These are phyloP conservation scores for Anableps anableps DNA, from an alignment of 2,797 vertebrate species.

Conservation along the genomic window DNA sequence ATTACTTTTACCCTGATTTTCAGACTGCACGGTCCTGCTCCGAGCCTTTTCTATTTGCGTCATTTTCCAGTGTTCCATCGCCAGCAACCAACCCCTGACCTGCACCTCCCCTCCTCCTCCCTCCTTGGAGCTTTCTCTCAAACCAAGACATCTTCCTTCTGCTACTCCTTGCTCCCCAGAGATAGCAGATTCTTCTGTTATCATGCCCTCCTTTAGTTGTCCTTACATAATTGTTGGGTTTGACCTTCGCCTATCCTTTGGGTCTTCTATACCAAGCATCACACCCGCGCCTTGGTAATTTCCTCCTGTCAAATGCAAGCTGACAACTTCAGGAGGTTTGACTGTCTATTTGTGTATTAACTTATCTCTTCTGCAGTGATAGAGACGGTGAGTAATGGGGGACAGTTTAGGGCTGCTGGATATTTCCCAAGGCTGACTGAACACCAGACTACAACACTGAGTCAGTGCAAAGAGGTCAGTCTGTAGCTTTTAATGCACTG, in stretches of 20 bases:
- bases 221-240: constrained; percentile 29
- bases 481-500: constrained; percentile 6
- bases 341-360: constrained; percentile 27
- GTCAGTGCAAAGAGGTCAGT: constrained; percentile 14
- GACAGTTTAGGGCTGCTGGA: constrained; percentile 24
- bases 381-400: constrained; percentile 44
- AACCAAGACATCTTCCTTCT: constrained; percentile 9
- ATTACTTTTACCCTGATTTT: constrained; percentile 10
- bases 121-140: constrained; percentile 11
- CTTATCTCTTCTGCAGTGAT: constrained; percentile 37
- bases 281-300: constrained; percentile 14
- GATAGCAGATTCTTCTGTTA: constrained; percentile 47
- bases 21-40: not conserved
- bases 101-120: constrained; percentile 20
- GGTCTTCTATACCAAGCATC: constrained; percentile 3
- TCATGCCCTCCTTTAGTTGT: constrained; percentile 11
- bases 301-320: constrained; percentile 27
- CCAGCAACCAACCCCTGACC: constrained; percentile 30
- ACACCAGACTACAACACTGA: constrained; percentile 3
- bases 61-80: not conserved
- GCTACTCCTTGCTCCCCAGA: constrained; percentile 26
- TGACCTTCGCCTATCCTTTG: constrained; percentile 64
- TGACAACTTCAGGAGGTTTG: constrained; percentile 22
- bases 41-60: constrained; percentile 30
- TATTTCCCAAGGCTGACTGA: not conserved